Evolutionary conservation across 2,113 vertebrate species (phyloP).

Genomic region (Terrapene triunguis): DNA sequence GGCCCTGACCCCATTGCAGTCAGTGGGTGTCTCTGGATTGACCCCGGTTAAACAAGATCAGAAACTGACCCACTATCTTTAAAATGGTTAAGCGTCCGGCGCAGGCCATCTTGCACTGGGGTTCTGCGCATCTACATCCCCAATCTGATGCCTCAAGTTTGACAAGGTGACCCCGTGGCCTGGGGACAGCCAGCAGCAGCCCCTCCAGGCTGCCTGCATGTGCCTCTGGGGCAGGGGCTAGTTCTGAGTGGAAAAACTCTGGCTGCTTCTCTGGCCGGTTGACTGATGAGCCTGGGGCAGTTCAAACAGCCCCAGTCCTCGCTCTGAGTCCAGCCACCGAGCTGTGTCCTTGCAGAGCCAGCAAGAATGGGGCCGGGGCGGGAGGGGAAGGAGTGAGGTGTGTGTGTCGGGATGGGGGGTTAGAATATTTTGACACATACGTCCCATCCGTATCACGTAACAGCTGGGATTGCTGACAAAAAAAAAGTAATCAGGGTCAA

Average conservation of each 20-base stretch:
- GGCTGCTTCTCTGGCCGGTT: neutral
- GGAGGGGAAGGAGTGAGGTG: neutral
- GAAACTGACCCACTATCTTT: neutral
- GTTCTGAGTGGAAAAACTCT: neutral
- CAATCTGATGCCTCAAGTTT: neutral
- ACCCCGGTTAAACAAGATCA: neutral
- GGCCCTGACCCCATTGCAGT: too few species aligned
- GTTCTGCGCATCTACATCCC: neutral
- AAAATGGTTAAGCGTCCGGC: neutral
- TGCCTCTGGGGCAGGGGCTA: neutral
- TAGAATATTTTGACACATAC: neutral
- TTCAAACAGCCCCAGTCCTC: neutral
- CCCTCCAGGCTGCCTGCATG: neutral
- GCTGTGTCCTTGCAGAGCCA: neutral
- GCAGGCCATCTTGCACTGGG: neutral
- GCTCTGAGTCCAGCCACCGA: too few species aligned
- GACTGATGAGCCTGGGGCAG: neutral
- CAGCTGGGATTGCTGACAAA: neutral
- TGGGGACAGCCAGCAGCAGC: neutral
- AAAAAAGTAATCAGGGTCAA: neutral
- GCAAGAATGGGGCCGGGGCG: neutral
- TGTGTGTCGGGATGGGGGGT: neutral
- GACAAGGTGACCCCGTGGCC: neutral
- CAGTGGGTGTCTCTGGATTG: neutral
- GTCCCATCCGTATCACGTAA: neutral